Evolutionary conservation across 2,888 invertebrate genomes (phyloP), one percentile per base, ranked within the genome.

Genomic region (Meganola albula): DNA sequence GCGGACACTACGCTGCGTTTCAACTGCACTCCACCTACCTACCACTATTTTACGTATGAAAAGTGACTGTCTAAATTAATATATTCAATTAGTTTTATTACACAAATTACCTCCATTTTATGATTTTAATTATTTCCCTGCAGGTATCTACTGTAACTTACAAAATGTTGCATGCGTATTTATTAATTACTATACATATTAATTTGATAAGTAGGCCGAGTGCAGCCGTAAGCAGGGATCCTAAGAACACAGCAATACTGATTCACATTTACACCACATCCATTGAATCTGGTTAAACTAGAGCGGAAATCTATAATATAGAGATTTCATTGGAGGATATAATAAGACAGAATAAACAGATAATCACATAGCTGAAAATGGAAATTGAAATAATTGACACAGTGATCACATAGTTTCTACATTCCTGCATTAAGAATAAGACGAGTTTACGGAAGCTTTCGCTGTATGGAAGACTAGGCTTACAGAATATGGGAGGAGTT

Each of bases 331-430:
- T 48, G 55, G 57, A 66, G 64, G 62, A 63, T 34, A 59, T 59
- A n/a, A n/a, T n/a, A 61, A 57, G 53, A 52, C 50, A 46, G 52
- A 58, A 53, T 45, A 52, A 63, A 62, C 41, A 31, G 49, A 53
- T 20, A 51, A 41, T 48, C 48, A 68, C 58, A 54, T 58, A 70
- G 72, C 64, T 60, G 68, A 65, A 68, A 62, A 65, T 65, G 74
- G 69, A 72, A 73, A 69, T 74, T 71, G 77, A 82, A 82, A 80
- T 85, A 85, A 85, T 85, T 85, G 85, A 85, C 85, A 84, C 73
- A 76, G 80, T 83, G 73, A 85, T 85, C 85, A 85, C 84, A 84
- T 79, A 82, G 79, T 80, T 80, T 54, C 72, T 83, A 79, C 63
- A 55, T 71, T 77, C 74, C 74, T 74, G 79, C 74, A 68, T 70